These are phyloP conservation scores for Helleia helle DNA, from an alignment of 2,888 invertebrate species.

Conservation along the genomic window DNA sequence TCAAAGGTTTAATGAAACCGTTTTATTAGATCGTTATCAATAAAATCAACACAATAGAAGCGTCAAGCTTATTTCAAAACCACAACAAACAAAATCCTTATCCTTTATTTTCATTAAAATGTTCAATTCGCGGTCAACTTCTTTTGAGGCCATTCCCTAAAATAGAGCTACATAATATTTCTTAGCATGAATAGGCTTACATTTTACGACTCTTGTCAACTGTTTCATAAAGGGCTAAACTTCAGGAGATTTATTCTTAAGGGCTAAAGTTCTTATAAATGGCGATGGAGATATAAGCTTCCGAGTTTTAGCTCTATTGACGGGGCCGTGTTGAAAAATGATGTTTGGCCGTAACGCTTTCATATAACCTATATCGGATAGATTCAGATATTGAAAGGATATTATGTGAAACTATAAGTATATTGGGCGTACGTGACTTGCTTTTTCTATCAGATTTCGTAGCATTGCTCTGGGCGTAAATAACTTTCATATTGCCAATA, in stretches of 20 bases:
- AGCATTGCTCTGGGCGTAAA: slow-evolving; percentile 7
- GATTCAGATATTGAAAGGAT: slow-evolving; percentile 16
- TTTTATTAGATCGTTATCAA: too few relatives aligned
- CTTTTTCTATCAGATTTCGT: slow-evolving; percentile 10
- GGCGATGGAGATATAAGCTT: slow-evolving; percentile 13
- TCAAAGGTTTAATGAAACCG: too few relatives aligned
- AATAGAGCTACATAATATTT: background rate
- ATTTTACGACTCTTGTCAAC: slow-evolving; percentile 5
- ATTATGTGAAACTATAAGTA: slow-evolving; percentile 14
- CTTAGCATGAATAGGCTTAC: slow-evolving; percentile 2
- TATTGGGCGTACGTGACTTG: slow-evolving; percentile 17
- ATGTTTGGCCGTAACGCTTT: slow-evolving; percentile 17
- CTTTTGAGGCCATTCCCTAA: background rate
- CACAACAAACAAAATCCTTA: too few relatives aligned
- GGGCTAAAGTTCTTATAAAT: slow-evolving; percentile 12
- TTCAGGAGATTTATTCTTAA: slow-evolving; percentile 4
- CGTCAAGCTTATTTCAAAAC: too few relatives aligned
- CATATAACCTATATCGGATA: slow-evolving; percentile 15
- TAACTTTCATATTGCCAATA: slow-evolving; percentile 10
- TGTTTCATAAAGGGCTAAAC: slow-evolving; percentile 7
- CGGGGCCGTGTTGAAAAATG: slow-evolving; percentile 17
- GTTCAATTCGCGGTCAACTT: background rate
- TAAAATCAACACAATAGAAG: too few relatives aligned
- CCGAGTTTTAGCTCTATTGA: slow-evolving; percentile 10
- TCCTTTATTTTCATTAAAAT: slow-evolving; percentile 3